These are phyloP conservation scores for Callimorpha dominula DNA, from an alignment of 2,888 invertebrate genomes.

Conservation along the genomic window DNA sequence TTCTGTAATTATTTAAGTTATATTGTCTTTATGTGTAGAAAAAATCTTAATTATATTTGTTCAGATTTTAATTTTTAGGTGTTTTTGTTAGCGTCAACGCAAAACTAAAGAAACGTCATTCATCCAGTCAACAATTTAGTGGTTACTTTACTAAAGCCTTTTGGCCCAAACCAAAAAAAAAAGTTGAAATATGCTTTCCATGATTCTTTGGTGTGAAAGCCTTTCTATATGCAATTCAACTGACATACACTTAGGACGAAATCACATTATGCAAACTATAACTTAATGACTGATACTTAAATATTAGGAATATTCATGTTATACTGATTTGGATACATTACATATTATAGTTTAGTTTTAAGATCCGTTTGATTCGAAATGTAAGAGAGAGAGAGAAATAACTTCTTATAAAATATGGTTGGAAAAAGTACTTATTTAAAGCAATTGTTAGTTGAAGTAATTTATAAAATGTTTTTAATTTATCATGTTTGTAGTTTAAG, in stretches of 20 bases:
- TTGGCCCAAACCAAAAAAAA: constrained; percentile 34
- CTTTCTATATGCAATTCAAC: constrained; percentile 41
- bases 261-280: neutral
- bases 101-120: constrained; percentile 30
- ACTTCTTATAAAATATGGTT: too few species aligned
- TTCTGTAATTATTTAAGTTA: too few species aligned
- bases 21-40: too few species aligned
- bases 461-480: too few species aligned
- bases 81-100: neutral
- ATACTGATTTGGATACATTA: too few species aligned
- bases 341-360: too few species aligned
- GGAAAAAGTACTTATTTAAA: too few species aligned
- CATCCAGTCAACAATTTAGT: constrained; percentile 20
- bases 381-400: too few species aligned
- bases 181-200: constrained; percentile 41
- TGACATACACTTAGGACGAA: neutral
- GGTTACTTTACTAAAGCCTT: constrained; percentile 32
- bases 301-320: neutral
- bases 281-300: neutral
- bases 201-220: constrained; percentile 44
- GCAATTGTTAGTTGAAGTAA: too few species aligned
- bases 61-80: neutral
- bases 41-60: too few species aligned
- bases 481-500: too few species aligned
- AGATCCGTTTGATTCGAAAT: neutral